These are phyloP conservation scores for Chlorodrepanis virens DNA, from an alignment of 2,113 vertebrate species.

Conservation along the genomic window DNA sequence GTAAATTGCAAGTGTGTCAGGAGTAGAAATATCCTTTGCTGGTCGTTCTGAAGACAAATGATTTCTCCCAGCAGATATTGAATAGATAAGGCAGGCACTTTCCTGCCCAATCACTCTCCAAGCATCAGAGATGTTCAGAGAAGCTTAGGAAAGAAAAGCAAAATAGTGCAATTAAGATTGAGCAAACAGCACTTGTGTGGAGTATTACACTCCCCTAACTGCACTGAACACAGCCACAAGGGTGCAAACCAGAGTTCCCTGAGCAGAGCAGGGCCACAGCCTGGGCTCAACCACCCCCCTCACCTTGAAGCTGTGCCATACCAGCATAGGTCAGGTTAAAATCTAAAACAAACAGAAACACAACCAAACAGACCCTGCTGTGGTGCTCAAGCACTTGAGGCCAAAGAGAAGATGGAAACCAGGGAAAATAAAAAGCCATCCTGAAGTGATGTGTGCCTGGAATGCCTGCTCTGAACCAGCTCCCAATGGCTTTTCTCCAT, in stretches of 20 bases:
- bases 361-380: background rate
- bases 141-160: background rate
- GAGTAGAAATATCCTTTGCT: background rate
- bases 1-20: background rate
- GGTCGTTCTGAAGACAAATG: background rate
- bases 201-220: background rate
- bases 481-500: constrained; percentile 25
- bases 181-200: background rate
- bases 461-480: background rate
- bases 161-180: background rate
- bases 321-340: background rate
- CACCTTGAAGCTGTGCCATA: background rate
- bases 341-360: background rate
- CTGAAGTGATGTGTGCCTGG: background rate
- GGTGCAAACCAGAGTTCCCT: background rate
- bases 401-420: background rate
- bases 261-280: background rate
- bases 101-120: background rate
- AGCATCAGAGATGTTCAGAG: background rate
- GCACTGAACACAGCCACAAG: background rate
- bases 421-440: background rate
- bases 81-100: background rate
- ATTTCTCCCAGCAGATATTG: background rate
- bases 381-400: background rate
- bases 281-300: background rate